Conservation (phyloP, 1,140 invertebrate species). For the Daktulosphaira vitifoliae region DNA sequence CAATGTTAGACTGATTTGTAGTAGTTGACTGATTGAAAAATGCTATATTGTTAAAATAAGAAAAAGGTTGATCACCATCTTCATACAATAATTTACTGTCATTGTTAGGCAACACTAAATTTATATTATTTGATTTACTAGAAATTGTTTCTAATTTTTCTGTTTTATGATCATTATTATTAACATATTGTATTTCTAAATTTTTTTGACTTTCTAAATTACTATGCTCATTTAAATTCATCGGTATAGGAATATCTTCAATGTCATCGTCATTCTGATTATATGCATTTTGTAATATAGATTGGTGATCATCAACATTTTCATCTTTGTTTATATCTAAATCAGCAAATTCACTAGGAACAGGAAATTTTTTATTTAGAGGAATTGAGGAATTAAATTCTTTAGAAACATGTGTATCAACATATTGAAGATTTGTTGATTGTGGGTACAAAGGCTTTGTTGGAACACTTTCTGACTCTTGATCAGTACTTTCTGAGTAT, state of each 20-base stretch:
- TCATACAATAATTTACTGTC: neutral
- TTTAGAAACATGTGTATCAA: conserved; percentile 8
- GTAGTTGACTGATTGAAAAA: conserved; percentile 2
- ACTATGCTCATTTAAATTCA: neutral
- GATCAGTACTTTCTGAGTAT: conserved; percentile 27
- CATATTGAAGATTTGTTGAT: neutral
- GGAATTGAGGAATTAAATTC: conserved; percentile 12
- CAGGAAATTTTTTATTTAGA: conserved; percentile 11
- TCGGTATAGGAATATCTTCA: conserved; percentile 11
- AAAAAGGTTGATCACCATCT: neutral
- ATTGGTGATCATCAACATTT: conserved; percentile 15
- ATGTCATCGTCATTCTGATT: conserved; percentile 10
- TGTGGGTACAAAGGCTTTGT: neutral
- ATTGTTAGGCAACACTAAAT: neutral
- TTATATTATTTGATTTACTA: neutral
- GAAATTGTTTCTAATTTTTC: neutral
- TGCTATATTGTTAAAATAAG: neutral
- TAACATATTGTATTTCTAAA: neutral
- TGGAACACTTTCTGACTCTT: conserved; percentile 15
- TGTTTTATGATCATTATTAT: neutral
- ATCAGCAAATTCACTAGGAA: conserved; percentile 31
- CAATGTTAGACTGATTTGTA: neutral
- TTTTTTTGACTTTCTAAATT: conserved; percentile 18
- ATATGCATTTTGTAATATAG: conserved; percentile 22
- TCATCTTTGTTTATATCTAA: neutral